Percentiles rank a stretch among this genome's conserved stretches.
phyloP scores from a whole-genome alignment of 1,140 invertebrate species.

The Bacillus rossius region DNA sequence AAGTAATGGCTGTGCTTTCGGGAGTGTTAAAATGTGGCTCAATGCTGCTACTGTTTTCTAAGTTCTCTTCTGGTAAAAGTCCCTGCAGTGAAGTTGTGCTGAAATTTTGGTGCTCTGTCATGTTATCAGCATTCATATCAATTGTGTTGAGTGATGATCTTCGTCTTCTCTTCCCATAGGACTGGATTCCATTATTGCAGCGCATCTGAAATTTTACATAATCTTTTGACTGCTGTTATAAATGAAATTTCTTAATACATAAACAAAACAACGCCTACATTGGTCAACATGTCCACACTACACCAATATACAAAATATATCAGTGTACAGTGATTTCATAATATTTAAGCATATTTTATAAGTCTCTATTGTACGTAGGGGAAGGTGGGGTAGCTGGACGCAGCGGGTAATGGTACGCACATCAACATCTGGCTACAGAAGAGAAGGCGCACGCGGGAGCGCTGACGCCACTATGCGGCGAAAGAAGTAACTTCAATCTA shows the following conservation, averaged over 20 bases:
- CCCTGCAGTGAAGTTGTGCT: background rate
- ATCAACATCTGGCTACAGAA: too few relatives aligned
- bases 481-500: too few relatives aligned
- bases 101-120: constrained; percentile 6
- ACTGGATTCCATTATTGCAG: constrained; percentile 34
- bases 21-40: background rate
- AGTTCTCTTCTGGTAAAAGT: background rate
- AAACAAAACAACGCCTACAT: background rate
- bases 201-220: constrained; percentile 24
- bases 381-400: too few relatives aligned
- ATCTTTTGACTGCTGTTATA: background rate
- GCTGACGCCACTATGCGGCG: too few relatives aligned
- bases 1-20: background rate
- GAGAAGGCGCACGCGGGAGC: too few relatives aligned
- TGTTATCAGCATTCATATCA: constrained; percentile 13
- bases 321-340: too few relatives aligned
- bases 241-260: background rate
- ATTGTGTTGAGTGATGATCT: constrained; percentile 22
- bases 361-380: too few relatives aligned
- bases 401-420: too few relatives aligned
- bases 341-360: too few relatives aligned
- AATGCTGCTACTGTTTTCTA: background rate
- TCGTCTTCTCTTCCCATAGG: constrained; percentile 33
- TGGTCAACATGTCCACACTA: background rate
- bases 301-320: background rate